Conservation (phyloP, 2,888 invertebrate species). For the Mellilla xanthometata region DNA sequence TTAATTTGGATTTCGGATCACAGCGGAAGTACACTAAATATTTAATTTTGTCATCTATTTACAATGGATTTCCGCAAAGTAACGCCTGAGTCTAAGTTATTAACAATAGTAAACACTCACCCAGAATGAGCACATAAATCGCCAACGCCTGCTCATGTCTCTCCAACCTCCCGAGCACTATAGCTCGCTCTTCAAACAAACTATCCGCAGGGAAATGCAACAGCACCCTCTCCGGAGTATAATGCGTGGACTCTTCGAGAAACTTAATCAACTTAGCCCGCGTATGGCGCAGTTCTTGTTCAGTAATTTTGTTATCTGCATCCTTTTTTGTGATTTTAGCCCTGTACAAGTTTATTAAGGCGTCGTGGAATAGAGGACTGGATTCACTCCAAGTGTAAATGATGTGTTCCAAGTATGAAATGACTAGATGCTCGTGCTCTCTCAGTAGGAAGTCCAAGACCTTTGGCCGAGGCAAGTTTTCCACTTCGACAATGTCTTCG, state of each 20-base stretch:
- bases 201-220: constrained; percentile 92
- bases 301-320: constrained; percentile 45
- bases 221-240: constrained; percentile 93
- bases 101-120: constrained; percentile 40
- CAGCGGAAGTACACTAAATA: too few relatives aligned
- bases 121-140: constrained; percentile 94
- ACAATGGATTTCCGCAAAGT: too few relatives aligned
- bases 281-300: constrained; percentile 63
- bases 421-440: constrained; percentile 90
- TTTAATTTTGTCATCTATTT: too few relatives aligned
- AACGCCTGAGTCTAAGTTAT: too few relatives aligned
- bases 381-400: constrained; percentile 94
- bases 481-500: constrained; percentile 93
- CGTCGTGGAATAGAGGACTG: constrained; percentile 94
- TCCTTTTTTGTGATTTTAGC: constrained; percentile 84
- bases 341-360: constrained; percentile 93
- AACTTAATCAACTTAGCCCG: constrained; percentile 87
- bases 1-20: too few relatives aligned
- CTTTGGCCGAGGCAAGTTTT: constrained; percentile 92
- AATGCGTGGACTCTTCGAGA: constrained; percentile 90
- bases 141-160: constrained; percentile 96
- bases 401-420: constrained; percentile 97
- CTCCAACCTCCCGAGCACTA: constrained; percentile 95
- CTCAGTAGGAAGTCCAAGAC: constrained; percentile 94
- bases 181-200: constrained; percentile 95